Percentiles rank a stretch among this genome's conserved stretches.
These are phyloP conservation scores for Anableps anableps DNA, from an alignment of 2,797 vertebrate species.

Conservation along the genomic window DNA sequence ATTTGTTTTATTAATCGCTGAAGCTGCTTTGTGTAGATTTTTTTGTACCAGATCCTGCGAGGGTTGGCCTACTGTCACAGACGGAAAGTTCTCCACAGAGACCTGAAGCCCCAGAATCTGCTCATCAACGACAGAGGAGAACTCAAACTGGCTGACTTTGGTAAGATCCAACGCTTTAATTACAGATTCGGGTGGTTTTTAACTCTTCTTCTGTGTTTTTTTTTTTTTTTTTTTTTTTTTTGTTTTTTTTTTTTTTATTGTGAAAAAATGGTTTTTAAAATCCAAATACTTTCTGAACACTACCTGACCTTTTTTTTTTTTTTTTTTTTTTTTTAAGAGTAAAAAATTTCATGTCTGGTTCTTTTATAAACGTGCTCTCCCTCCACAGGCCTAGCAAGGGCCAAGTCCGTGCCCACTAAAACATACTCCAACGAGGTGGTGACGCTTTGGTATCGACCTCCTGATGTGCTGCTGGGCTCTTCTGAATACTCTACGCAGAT, in stretches of 20 bases:
- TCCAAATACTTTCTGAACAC: neutral
- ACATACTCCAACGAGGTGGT: slow-evolving; percentile 98
- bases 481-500: slow-evolving; percentile 97
- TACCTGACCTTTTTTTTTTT: neutral
- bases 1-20: neutral
- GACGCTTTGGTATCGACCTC: slow-evolving; percentile 95
- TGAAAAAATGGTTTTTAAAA: neutral
- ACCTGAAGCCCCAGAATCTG: slow-evolving; percentile 85
- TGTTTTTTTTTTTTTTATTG: neutral
- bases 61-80: slow-evolving; percentile 84
- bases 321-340: neutral
- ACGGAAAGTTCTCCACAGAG: slow-evolving; percentile 84
- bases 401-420: slow-evolving; percentile 96
- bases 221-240: neutral
- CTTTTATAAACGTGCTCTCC: slow-evolving; percentile 9
- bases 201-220: neutral
- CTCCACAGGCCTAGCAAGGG: slow-evolving; percentile 81
- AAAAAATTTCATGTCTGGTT: slow-evolving; percentile 5
- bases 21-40: slow-evolving; percentile 68
- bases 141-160: slow-evolving; percentile 86
- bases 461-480: slow-evolving; percentile 94
- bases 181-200: no score
- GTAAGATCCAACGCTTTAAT: slow-evolving; percentile 53
- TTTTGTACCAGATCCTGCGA: slow-evolving; percentile 82
- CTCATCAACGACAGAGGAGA: slow-evolving; percentile 85